Percentiles rank a stretch among this genome's conserved stretches.
Conservation (phyloP, 2,113 vertebrate species). For the Globicephala melas region DNA sequence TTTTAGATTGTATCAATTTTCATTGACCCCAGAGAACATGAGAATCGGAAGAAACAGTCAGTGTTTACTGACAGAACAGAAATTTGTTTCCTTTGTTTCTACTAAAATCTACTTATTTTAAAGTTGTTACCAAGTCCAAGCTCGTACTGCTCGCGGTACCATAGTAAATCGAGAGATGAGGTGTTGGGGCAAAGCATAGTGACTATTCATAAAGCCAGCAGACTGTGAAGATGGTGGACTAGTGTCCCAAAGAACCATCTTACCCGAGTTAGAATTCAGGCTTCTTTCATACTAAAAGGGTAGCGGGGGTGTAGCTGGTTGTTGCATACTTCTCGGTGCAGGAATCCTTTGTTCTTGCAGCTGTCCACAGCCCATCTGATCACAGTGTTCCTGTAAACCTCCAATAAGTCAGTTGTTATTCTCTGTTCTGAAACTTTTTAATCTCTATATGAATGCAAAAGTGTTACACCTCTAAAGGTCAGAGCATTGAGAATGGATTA, state of each 20-base stretch:
- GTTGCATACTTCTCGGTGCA: not conserved
- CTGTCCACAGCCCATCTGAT: not conserved
- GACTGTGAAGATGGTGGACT: not conserved
- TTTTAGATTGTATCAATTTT: slow-evolving; percentile 25
- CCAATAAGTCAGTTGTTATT: not conserved
- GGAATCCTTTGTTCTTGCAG: not conserved
- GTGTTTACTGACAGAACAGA: not conserved
- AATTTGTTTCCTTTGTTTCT: not conserved
- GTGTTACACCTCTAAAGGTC: not conserved
- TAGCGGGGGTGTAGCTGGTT: not conserved
- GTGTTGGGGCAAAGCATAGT: not conserved
- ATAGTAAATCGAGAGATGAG: not conserved
- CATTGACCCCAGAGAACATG: not conserved
- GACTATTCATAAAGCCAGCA: not conserved
- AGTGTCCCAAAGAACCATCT: not conserved
- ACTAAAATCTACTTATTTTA: not conserved
- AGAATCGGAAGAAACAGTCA: not conserved
- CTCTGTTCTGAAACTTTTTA: not conserved
- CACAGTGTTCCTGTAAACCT: not conserved
- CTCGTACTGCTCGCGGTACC: not conserved
- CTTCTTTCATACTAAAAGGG: not conserved
- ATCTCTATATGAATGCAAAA: not conserved
- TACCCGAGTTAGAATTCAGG: not conserved
- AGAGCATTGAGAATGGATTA: not conserved
- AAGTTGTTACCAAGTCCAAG: not conserved